phyloP scores from a whole-genome alignment of 2,113 vertebrate genomes.

The Harpagus bidentatus region DNA sequence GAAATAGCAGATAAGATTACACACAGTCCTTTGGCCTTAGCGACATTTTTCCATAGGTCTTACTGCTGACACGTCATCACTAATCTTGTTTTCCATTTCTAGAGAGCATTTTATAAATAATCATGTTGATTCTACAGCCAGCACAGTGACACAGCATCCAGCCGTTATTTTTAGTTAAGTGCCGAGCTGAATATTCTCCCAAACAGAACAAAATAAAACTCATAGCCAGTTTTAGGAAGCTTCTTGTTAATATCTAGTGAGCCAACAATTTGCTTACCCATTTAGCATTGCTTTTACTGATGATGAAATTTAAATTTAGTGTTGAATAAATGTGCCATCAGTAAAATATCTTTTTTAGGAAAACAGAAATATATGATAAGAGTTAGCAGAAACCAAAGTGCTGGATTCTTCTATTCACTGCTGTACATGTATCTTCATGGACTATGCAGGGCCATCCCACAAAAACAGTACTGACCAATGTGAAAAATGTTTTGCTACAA shows the following conservation, averaged over 20 bases:
- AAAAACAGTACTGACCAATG: not conserved
- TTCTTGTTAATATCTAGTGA: slow-evolving; percentile 16
- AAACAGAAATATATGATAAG: not conserved
- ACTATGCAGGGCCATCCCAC: not conserved
- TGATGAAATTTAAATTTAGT: not conserved
- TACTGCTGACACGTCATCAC: slow-evolving; percentile 14
- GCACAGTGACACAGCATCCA: slow-evolving; percentile 55
- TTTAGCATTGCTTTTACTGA: not conserved
- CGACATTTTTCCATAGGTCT: slow-evolving; percentile 45
- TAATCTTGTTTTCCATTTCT: slow-evolving; percentile 70
- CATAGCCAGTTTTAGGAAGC: not conserved
- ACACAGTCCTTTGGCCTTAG: slow-evolving; percentile 49
- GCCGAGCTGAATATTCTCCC: slow-evolving; percentile 21
- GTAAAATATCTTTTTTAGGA: not conserved
- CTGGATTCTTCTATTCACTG: not conserved
- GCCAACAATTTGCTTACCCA: not conserved
- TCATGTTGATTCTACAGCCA: slow-evolving; percentile 49
- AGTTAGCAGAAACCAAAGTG: not conserved
- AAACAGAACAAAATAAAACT: slow-evolving; percentile 17
- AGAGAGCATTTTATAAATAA: slow-evolving; percentile 67
- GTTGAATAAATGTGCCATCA: not conserved
- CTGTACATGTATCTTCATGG: not conserved
- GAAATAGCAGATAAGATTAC: slow-evolving; percentile 66
- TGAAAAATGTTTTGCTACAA: not conserved
- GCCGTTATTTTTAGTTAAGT: slow-evolving; percentile 19